Base-by-base conservation (phyloP, 2,797 vertebrate genomes). In the Aldrovandia affinis region DNA sequence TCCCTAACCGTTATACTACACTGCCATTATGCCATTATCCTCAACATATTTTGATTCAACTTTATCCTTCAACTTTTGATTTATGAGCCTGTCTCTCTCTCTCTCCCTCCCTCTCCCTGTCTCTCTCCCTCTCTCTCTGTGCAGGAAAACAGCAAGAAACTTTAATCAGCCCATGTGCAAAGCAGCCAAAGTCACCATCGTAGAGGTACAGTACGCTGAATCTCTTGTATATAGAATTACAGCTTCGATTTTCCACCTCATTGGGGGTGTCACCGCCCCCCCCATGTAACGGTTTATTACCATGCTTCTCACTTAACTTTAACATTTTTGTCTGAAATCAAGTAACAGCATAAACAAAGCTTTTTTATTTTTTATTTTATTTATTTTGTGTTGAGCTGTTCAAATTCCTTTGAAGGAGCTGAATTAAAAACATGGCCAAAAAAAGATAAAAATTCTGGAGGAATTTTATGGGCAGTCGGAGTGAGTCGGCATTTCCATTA, bases 101-200 rank as follows among this genome's bases (percentile, higher is more conserved):
- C 14, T 82, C 12, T 83, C 82, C 82, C 1, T 78, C 68, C 6
- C 33, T 55, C 39, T 15, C 47, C 6, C 33, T 55, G 25, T 15
- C 47, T 20, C 33, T 22, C 0, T 55, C 6, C 28, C 14, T 82
- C 12, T 83, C 82, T 83, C 1, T 78, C 68, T 14, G 86, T 15
- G 10, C 52, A 99, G 98, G 89, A 99, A 98, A 95, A 99, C 97
- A 0, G 98, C 98, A 55, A 96, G 97, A 88, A 99, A 99, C 92
- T 99, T 99, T 92, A 99, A 99, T 90, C 96, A 98, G 84, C 97
- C 98, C 0, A 99, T 99, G 98, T 99, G 98, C 91, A 99, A 99
- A 93, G 98, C 98, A 90, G 97, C 98, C 39, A 95, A 94, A 89
- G 96, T 93, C 88, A 99, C 98, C 18, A 94, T 99, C 25, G 97